These are phyloP conservation scores for Poecilia gillii DNA, from an alignment of 2,797 vertebrate species.

Conservation along the genomic window DNA sequence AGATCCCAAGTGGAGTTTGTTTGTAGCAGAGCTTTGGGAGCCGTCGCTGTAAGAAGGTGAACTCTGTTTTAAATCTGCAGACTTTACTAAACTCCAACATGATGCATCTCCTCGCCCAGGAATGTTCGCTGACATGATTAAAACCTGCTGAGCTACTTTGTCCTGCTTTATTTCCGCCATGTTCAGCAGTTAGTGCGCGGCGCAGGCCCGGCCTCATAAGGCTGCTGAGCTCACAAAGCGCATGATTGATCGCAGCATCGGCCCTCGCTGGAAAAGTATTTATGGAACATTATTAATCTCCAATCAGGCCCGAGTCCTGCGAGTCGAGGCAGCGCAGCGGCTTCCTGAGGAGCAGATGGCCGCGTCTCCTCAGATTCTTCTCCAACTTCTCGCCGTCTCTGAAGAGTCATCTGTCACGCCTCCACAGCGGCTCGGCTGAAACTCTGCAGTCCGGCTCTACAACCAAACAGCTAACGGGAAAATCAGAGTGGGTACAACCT, in stretches of 20 bases:
- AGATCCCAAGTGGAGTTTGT: too few relatives aligned
- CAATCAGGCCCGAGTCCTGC: neutral
- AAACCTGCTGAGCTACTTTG: slow-evolving; percentile 19
- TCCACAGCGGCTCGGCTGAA: slow-evolving; percentile 20
- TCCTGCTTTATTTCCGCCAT: neutral
- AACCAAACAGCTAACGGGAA: too few relatives aligned
- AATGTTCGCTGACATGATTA: slow-evolving; percentile 15
- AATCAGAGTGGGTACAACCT: too few relatives aligned
- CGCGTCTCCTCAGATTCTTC: slow-evolving; percentile 16
- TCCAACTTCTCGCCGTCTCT: slow-evolving; percentile 27
- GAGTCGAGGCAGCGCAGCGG: neutral
- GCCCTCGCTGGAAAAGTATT: neutral
- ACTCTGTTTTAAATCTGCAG: neutral
- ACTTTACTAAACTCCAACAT: neutral
- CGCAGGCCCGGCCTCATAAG: neutral
- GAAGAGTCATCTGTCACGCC: slow-evolving; percentile 54
- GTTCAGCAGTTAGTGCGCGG: slow-evolving; percentile 29
- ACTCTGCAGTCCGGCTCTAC: too few relatives aligned
- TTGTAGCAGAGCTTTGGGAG: neutral
- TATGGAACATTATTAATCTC: slow-evolving; percentile 34
- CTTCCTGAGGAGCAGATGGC: slow-evolving; percentile 46
- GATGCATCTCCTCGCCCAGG: slow-evolving; percentile 10
- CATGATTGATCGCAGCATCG: slow-evolving; percentile 7
- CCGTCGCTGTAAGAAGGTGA: neutral
- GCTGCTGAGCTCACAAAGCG: slow-evolving; percentile 39